Evolutionary conservation across 2,888 invertebrate species (phyloP), one percentile per base, ranked within the genome.

Genomic region (Lymantria monacha): DNA sequence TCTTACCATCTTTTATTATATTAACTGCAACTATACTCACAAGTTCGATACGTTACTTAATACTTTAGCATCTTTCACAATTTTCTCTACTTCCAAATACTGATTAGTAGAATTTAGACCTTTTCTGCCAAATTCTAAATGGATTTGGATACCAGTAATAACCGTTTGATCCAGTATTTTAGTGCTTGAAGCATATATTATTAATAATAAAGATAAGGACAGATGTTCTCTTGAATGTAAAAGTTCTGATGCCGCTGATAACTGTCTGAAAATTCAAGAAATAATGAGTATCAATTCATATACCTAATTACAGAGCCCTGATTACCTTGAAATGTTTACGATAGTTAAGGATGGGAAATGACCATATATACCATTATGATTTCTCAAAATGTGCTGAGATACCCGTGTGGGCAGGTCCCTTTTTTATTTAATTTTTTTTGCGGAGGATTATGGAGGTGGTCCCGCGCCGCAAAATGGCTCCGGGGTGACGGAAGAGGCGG

Each of bases 221-320:
- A 83, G 53, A 47, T 81, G 74, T 53, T 91, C 88, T 55, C 79
- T 72, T 0, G 82, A 68, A 44, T 77, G 79, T 3, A 89, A 69
- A 1, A 85, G 64, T 43, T 84, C 84, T 43, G 79, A 78, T 46
- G 77, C 79, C 0, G 83, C 78, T 37, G 81, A 78, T n/a, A 89
- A 59, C 56, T 80, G 80, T 44, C 90, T 90, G 80, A 30, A 79
- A 81, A 63, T 14, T 30, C 42, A 14, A n/a, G 8, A 44, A 42
- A 22, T 22, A 22, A 5, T 22, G 22, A 22, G 22, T 22, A 22
- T n/a, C 22, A 22, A 22, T 2, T 22, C 3, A 22, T 22, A 22
- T 3, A 22, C 2, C 2, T 22, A 22, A 22, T 22, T 22, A 22
- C n/a, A n/a, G n/a, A n/a, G n/a, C 5, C 22, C 5, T 22, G 22